Evolutionary conservation across 2,797 vertebrate genomes (phyloP).

Genomic region (Pterois miles): DNA sequence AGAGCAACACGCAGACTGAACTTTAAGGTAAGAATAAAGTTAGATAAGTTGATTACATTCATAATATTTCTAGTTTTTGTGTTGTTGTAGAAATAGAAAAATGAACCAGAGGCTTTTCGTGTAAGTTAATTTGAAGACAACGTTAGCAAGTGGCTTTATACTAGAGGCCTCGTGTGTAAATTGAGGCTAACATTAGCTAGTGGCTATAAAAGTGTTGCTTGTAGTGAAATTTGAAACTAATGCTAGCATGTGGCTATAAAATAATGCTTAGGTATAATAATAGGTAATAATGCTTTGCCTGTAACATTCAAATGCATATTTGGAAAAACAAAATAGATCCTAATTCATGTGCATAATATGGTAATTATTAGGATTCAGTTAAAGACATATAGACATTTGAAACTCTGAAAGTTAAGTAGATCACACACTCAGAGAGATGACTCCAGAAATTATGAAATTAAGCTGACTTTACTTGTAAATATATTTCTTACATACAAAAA

Average conservation of each 20-base stretch:
- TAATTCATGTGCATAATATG: background rate
- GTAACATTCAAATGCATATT: background rate
- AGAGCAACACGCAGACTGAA: too few relatives aligned
- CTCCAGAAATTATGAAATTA: background rate
- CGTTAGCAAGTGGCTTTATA: too few relatives aligned
- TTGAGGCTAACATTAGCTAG: background rate
- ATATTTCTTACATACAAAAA: background rate
- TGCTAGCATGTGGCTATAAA: background rate
- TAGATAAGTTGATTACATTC: too few relatives aligned
- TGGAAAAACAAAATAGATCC: background rate
- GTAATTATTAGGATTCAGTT: background rate
- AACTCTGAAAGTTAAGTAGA: background rate
- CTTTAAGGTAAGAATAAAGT: too few relatives aligned
- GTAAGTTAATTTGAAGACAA: too few relatives aligned
- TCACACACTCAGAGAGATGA: background rate
- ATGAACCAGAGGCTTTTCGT: background rate
- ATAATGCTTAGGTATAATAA: too few relatives aligned
- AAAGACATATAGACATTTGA: background rate
- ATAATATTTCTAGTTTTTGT: too few relatives aligned
- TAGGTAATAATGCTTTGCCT: too few relatives aligned
- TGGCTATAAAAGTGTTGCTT: background rate
- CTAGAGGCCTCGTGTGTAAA: too few relatives aligned
- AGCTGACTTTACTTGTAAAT: too few relatives aligned
- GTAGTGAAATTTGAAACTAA: background rate
- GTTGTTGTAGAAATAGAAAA: background rate